These are phyloP conservation scores for Lycocerus yunnanus DNA, from an alignment of 2,888 invertebrate species.

Conservation along the genomic window DNA sequence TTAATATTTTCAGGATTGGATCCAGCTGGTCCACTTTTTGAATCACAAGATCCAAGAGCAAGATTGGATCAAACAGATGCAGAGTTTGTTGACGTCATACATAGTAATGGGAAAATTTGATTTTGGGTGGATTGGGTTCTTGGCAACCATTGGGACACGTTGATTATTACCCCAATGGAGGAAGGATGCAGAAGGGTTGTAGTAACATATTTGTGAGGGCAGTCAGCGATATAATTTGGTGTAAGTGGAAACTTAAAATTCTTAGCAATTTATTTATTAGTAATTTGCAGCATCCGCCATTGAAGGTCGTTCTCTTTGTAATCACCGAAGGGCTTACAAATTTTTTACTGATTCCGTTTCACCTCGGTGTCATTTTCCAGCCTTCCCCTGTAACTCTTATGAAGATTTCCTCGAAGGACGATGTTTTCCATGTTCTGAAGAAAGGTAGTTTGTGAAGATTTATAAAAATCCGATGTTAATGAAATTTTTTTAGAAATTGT, in stretches of 20 bases:
- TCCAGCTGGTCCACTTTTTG: constrained; percentile 90
- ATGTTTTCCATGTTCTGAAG: constrained; percentile 71
- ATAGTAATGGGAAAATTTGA: constrained; percentile 93
- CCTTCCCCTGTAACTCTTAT: constrained; percentile 84
- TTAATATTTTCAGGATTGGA: constrained; percentile 67
- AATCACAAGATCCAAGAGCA: constrained; percentile 84
- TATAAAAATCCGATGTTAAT: background rate
- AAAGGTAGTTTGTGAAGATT: constrained; percentile 44
- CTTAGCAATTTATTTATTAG: background rate
- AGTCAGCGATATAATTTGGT: constrained; percentile 87
- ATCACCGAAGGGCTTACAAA: constrained; percentile 90
- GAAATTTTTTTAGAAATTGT: constrained; percentile 59
- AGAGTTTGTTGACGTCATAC: constrained; percentile 89
- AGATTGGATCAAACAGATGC: constrained; percentile 85
- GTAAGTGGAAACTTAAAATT: constrained; percentile 60
- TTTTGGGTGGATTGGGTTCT: constrained; percentile 80
- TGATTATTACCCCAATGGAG: constrained; percentile 91
- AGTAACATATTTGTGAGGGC: constrained; percentile 91
- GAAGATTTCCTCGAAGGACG: constrained; percentile 81
- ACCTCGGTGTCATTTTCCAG: constrained; percentile 88
- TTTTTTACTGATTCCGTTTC: constrained; percentile 94
- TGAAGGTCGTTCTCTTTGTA: constrained; percentile 88
- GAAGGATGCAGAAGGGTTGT: constrained; percentile 89
- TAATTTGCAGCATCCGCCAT: constrained; percentile 67
- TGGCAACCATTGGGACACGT: constrained; percentile 93